Base-by-base conservation (phyloP, 2,113 vertebrate genomes). In the Dunckerocampus dactyliophorus region DNA sequence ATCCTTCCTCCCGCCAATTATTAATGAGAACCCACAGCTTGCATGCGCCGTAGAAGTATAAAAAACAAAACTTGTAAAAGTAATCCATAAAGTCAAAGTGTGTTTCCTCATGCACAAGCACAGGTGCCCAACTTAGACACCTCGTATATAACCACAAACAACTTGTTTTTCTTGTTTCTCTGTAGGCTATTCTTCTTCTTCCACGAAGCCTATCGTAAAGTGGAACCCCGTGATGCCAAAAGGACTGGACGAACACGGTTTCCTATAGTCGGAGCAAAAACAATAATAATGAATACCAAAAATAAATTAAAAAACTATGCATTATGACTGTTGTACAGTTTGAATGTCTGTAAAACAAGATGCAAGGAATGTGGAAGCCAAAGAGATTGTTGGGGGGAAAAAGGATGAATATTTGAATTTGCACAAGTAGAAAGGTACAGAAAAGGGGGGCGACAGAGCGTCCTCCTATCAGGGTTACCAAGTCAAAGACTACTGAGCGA, bases 171-270 rank as follows among this genome's bases (percentile, higher is more conserved):
- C 15, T 75, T 53, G 71, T 75, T 17, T 79, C 39, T 61, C 80
- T 75, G 34, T 70, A 91, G 89, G 80, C 45, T 78, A 79, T 55
- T 68, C 76, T 1, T 6, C 43, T 2, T 6, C 43, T 14, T 75
- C 82, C 1, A 69, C 62, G 7, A 91, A 88, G 73, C 66, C 82
- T 2, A 65, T 72, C 21, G 86, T 77, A 9, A 90, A 85, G 60
- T 92, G 90, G 90, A 90, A 91, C 74, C 87, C 88, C 8, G 83
- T 92, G 14, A 85, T 88, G 67, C 47, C 80, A 4, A 90, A 88
- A 74, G 85, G 82, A 56, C 80, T 91, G 1, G 89, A 91, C 53
- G 90, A 91, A 68, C 90, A 91, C 28, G 88, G 90, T 39, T 91
- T 80, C 70, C 72, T 92, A n/a, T 91, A 78, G 89, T 66, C 43